Evolutionary conservation across 2,797 vertebrate species (phyloP).

Genomic region (Melanotaenia parkinsoni): DNA sequence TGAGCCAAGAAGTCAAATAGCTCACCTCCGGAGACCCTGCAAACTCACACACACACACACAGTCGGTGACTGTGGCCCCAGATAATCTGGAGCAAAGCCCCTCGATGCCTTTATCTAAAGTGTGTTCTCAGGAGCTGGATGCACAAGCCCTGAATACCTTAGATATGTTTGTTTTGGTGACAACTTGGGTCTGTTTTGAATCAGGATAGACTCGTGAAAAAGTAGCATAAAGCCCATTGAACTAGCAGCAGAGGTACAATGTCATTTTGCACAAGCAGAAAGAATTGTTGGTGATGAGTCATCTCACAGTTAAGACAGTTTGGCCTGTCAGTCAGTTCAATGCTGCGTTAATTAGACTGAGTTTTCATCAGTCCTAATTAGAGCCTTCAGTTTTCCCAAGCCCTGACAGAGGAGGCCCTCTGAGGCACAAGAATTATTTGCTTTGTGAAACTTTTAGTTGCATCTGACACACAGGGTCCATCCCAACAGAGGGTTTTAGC

Average conservation of each 20-base stretch:
- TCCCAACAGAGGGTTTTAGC: conserved; percentile 20
- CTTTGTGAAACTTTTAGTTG: conserved; percentile 42
- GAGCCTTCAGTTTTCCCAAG: conserved; percentile 49
- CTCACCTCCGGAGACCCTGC: conserved; percentile 92
- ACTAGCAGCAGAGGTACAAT: neutral
- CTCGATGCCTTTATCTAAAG: conserved; percentile 52
- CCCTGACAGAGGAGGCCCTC: conserved; percentile 23
- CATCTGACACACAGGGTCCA: conserved; percentile 21
- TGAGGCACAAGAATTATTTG: conserved; percentile 46
- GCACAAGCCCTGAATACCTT: conserved; percentile 33
- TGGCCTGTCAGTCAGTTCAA: conserved; percentile 31
- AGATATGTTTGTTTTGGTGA: conserved; percentile 42
- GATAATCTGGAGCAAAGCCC: conserved; percentile 35
- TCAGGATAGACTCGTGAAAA: neutral
- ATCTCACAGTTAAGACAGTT: conserved; percentile 23
- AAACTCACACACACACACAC: conserved; percentile 55
- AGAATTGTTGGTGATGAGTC: neutral
- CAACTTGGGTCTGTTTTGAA: neutral
- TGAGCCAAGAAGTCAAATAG: conserved; percentile 94
- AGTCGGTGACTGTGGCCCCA: conserved; percentile 15
- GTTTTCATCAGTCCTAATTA: conserved; percentile 70
- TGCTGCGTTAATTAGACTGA: conserved; percentile 42
- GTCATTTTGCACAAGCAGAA: neutral
- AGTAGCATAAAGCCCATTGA: neutral
- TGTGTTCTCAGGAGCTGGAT: conserved; percentile 42